These are phyloP conservation scores for Bufotes viridis DNA, from an alignment of 2,797 vertebrate species.

Conservation along the genomic window DNA sequence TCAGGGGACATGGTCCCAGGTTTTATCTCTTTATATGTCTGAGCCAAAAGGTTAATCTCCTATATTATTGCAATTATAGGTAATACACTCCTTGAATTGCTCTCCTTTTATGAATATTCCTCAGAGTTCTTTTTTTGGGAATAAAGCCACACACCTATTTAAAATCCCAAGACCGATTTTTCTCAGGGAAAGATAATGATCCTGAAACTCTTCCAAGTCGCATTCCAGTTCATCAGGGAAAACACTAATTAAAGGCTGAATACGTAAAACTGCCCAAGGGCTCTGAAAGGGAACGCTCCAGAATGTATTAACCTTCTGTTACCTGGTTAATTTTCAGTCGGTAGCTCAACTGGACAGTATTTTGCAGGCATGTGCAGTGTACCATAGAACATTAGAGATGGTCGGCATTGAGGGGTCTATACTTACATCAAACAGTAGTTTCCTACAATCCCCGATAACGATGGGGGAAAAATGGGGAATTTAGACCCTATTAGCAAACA, in stretches of 20 bases:
- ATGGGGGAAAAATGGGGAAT: too few species aligned
- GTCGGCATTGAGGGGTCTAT: not conserved
- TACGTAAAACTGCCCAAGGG: not conserved
- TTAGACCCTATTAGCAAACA: too few species aligned
- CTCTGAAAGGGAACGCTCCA: not conserved
- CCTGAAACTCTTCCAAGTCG: not conserved
- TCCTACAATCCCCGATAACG: too few species aligned
- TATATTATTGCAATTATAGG: not conserved
- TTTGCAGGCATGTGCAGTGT: not conserved
- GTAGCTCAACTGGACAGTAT: not conserved
- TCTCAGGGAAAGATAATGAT: not conserved
- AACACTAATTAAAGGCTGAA: not conserved
- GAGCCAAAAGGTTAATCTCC: not conserved
- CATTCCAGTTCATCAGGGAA: conserved; percentile 10
- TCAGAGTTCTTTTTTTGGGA: too few species aligned
- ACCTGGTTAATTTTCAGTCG: not conserved
- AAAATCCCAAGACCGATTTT: not conserved
- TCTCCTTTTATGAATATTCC: not conserved
- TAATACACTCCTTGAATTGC: not conserved
- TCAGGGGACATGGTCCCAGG: not conserved
- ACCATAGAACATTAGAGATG: not conserved
- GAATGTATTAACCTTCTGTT: not conserved
- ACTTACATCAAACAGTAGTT: too few species aligned
- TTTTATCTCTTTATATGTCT: not conserved
- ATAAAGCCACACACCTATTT: conserved; percentile 1